Conservation (phyloP, 2,888 invertebrate species). For the Lypha dubia region DNA sequence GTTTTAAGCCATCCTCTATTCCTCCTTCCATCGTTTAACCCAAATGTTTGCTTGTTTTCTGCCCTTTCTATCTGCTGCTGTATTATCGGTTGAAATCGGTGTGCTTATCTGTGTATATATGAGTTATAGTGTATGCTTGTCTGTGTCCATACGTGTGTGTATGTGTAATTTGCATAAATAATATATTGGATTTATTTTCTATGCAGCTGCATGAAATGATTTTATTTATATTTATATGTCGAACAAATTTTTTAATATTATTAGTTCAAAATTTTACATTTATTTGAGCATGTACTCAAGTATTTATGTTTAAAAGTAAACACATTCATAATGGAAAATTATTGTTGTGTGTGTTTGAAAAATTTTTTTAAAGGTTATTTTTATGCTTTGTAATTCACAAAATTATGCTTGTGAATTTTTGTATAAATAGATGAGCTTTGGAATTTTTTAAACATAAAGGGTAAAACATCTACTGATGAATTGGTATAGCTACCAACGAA, state of each 20-base stretch:
- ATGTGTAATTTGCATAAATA: slow-evolving; percentile 51
- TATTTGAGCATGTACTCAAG: too few relatives aligned
- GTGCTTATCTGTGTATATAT: not conserved
- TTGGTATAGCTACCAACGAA: too few relatives aligned
- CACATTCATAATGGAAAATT: too few relatives aligned
- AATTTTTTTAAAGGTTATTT: too few relatives aligned
- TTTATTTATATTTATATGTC: slow-evolving; percentile 15
- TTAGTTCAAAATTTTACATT: too few relatives aligned
- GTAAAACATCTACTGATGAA: too few relatives aligned
- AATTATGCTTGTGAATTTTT: too few relatives aligned
- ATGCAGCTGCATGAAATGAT: slow-evolving; percentile 21
- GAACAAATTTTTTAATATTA: slow-evolving; percentile 39
- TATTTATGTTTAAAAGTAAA: too few relatives aligned
- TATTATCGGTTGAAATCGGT: not conserved
- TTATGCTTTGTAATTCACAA: too few relatives aligned
- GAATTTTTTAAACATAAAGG: too few relatives aligned
- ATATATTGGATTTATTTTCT: slow-evolving; percentile 34
- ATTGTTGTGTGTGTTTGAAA: too few relatives aligned
- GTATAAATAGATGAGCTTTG: too few relatives aligned
- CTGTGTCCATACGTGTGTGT: not conserved
- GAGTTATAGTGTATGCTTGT: not conserved
- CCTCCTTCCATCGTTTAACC: not conserved
- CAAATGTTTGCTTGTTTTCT: not conserved
- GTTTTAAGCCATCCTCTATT: not conserved
- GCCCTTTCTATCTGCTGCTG: not conserved